These are phyloP conservation scores for Troides aeacus DNA, from an alignment of 2,888 invertebrate species.

Conservation along the genomic window DNA sequence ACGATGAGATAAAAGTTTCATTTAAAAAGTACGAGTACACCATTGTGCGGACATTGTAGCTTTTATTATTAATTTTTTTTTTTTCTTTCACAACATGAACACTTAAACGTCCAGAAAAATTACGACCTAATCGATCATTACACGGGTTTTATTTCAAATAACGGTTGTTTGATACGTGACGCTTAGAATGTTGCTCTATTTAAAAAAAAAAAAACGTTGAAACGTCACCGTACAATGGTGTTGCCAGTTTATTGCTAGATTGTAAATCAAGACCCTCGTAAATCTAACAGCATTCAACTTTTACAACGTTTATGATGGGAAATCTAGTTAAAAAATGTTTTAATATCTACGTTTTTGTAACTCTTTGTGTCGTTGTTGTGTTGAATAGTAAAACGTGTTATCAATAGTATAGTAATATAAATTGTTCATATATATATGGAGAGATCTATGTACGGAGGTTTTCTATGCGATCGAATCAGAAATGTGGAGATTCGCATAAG, in stretches of 20 bases:
- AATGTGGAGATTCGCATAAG: too few species aligned
- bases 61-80: background rate
- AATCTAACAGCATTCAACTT: slow-evolving; percentile 43
- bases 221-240: slow-evolving; percentile 66
- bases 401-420: too few species aligned
- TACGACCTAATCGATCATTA: slow-evolving; percentile 48
- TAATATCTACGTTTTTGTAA: slow-evolving; percentile 2
- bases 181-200: slow-evolving; percentile 67
- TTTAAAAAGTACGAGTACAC: slow-evolving; percentile 26
- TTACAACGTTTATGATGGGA: slow-evolving; percentile 49
- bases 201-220: slow-evolving; percentile 55
- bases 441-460: too few species aligned
- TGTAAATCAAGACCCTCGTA: slow-evolving; percentile 68
- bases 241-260: slow-evolving; percentile 58
- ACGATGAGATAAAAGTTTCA: slow-evolving; percentile 30
- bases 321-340: slow-evolving; percentile 20
- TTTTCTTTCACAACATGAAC: slow-evolving; percentile 34
- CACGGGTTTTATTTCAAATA: slow-evolving; percentile 53
- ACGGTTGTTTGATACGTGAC: slow-evolving; percentile 64
- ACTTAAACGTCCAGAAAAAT: slow-evolving; percentile 38
- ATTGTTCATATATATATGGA: too few species aligned
- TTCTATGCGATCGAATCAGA: too few species aligned
- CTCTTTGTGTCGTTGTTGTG: too few species aligned
- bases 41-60: slow-evolving; percentile 48
- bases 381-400: too few species aligned